Percentiles rank a stretch among this genome's conserved stretches.
phyloP scores from a whole-genome alignment of 2,888 invertebrate species.

The Apodemia duryi region DNA sequence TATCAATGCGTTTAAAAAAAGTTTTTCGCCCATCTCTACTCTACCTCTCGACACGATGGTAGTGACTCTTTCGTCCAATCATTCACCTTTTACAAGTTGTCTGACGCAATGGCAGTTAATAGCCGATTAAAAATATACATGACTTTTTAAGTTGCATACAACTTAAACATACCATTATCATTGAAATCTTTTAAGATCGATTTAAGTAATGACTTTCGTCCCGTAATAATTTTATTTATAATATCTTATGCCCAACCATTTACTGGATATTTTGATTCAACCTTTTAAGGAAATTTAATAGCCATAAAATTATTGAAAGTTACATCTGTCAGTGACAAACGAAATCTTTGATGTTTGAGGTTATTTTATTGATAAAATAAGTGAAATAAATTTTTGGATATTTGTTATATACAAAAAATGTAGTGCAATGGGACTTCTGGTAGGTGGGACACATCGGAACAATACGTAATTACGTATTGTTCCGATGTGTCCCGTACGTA shows the following conservation, averaged over 20 bases:
- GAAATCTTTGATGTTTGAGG: slow-evolving; percentile 1
- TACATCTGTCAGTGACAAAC: not conserved
- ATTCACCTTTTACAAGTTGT: too few species aligned
- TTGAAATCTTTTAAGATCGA: not conserved
- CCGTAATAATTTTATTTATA: slow-evolving; percentile 1
- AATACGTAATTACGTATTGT: too few species aligned
- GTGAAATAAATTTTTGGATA: not conserved
- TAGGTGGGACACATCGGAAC: too few species aligned
- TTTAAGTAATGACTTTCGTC: not conserved
- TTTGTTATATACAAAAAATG: too few species aligned
- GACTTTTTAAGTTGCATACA: not conserved
- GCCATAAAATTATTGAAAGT: slow-evolving; percentile 6
- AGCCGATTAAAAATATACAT: not conserved
- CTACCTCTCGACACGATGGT: too few species aligned
- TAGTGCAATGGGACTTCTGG: too few species aligned
- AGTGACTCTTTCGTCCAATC: too few species aligned
- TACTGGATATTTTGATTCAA: not conserved
- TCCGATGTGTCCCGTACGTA: too few species aligned
- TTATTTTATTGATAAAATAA: not conserved
- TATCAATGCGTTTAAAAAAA: too few species aligned
- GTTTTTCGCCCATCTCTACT: too few species aligned
- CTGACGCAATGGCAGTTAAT: too few species aligned
- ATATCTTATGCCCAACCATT: not conserved
- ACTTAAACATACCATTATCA: not conserved
- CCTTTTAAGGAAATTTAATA: not conserved